Evolutionary conservation across 2,113 vertebrate species (phyloP), one percentile per base, ranked within the genome.

Genomic region (Caretta caretta): DNA sequence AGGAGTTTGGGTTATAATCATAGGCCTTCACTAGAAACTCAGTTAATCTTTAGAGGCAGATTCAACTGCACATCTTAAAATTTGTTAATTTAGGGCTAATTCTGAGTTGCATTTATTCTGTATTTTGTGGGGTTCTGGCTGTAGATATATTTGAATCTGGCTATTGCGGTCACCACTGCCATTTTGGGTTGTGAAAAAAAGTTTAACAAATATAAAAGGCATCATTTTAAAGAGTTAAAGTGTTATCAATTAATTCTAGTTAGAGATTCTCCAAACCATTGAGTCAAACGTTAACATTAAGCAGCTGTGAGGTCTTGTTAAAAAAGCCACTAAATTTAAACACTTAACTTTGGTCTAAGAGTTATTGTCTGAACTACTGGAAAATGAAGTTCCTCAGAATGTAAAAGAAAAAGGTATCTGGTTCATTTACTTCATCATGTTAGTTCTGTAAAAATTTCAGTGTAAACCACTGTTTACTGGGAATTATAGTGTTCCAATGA

Each of bases 121-220:
- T 79, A 92, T 91, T 62, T 95, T 96, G 62, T 0, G 4, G 88
- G 83, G 25, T 62, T 92, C 83, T 83, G 57, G 92, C 84, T 95
- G 93, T 84, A 89, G 87, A 86, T 76, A 53, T 78, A 90, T 75
- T 38, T 53, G 46, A 53, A 76, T 46, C 72, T 38, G 20, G 22
- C 57, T 79, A 10, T 31, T 79, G 78, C 65, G 35, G 95, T 83
- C 57, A 82, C 31, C 84, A 72, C 94, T 94, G 89, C 90, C 89
- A 89, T 97, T 92, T 96, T 91, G 83, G 83, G 88, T n/a, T 96
- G 11, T 87, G 56, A 42, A 78, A 42, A 53, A 4, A 3, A 54
- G 53, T 54, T 54, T 22, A 22, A 54, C 22, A 54, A 54, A 54
- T 22, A 54, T 54, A 54, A 54, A 22, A 54, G 53, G 20, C 53